A percentile compares a stretch with the other conserved stretches of the same genome.
Evolutionary conservation across 2,113 vertebrate species (phyloP).

Genomic region (Coptodon rendalli): DNA sequence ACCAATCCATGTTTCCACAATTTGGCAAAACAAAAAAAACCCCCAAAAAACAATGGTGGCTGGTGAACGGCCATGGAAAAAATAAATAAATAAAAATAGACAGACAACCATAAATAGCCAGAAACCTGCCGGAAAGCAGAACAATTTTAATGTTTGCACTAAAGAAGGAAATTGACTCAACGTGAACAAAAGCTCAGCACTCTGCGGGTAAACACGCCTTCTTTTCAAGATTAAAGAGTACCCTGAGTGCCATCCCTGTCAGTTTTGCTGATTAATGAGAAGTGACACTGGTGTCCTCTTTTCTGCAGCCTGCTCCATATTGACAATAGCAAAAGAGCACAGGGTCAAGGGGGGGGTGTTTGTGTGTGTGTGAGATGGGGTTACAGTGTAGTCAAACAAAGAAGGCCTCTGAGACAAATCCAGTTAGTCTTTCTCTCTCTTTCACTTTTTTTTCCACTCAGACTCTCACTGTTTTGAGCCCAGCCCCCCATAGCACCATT

Average conservation of each 20-base stretch:
- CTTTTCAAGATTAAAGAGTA: neutral
- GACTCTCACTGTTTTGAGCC: constrained; percentile 11
- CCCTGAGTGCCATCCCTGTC: neutral
- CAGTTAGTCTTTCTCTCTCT: constrained; percentile 13
- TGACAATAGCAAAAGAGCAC: constrained; percentile 29
- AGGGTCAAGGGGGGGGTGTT: constrained; percentile 15
- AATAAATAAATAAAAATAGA: neutral
- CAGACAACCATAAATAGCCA: neutral
- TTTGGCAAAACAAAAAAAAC: accelerated
- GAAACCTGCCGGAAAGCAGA: neutral
- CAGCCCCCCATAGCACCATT: constrained; percentile 40
- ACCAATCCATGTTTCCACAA: neutral
- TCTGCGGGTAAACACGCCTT: neutral
- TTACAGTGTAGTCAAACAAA: constrained; percentile 57
- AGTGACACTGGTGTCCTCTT: constrained; percentile 37
- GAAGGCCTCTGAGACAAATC: constrained; percentile 53
- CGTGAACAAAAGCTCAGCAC: neutral
- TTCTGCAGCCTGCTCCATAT: constrained; percentile 5
- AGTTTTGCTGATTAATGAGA: constrained; percentile 23
- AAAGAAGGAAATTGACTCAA: neutral
- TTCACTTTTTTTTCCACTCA: neutral
- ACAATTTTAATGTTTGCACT: neutral
- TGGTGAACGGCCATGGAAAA: neutral
- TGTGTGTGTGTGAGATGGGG: neutral
- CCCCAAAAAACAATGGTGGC: accelerated